Conservation (phyloP, 2,113 vertebrate species). For the Onychostruthus taczanowskii region DNA sequence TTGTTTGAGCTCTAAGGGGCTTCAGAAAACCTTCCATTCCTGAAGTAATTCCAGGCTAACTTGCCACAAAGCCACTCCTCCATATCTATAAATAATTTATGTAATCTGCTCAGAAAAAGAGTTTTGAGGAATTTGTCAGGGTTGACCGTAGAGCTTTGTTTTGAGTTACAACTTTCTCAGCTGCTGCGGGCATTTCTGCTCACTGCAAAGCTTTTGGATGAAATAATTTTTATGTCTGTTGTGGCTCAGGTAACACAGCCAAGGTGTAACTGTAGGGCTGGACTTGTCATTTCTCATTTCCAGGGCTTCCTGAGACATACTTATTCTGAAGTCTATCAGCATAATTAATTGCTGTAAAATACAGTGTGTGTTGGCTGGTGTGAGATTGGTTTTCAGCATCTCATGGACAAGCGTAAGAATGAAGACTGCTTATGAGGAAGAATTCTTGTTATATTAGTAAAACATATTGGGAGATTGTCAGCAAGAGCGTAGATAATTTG, state of each 20-base stretch:
- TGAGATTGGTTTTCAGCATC: not conserved
- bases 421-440: not conserved
- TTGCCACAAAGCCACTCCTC: not conserved
- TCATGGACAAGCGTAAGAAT: not conserved
- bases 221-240: not conserved
- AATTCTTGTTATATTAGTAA: not conserved
- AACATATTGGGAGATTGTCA: not conserved
- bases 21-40: not conserved
- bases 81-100: constrained; percentile 16
- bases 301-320: not conserved
- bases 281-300: not conserved
- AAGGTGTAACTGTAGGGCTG: not conserved
- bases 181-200: not conserved
- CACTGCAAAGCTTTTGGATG: not conserved
- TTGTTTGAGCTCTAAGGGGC: not conserved
- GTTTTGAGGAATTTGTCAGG: not conserved
- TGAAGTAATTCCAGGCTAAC: constrained; percentile 31
- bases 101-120: not conserved
- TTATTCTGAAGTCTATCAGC: not conserved
- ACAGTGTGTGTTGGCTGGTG: not conserved
- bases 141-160: not conserved
- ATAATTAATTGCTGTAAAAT: not conserved
- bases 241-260: not conserved
- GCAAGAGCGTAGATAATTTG: not conserved
- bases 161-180: not conserved